Percentiles rank a stretch among this genome's conserved stretches.
Conservation (phyloP, 2,888 invertebrate genomes). For the Erpobdella octoculata region DNA sequence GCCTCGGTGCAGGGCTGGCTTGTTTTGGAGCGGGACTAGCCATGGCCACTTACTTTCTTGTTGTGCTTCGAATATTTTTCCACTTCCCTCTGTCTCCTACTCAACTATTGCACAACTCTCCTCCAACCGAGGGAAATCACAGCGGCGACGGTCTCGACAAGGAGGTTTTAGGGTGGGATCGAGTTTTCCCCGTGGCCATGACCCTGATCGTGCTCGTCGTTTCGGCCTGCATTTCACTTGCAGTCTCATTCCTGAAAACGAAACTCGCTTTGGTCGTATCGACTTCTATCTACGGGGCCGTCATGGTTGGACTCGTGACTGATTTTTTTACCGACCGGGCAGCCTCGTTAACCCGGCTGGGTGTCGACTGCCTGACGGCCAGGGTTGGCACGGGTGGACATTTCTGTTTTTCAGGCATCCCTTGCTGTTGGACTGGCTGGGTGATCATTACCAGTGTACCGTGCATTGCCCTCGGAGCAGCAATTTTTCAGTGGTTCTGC, state of each 20-base stretch:
- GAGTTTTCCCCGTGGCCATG: constrained; percentile 2
- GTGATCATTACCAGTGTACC: neutral
- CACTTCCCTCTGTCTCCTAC: neutral
- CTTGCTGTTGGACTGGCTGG: constrained; percentile 10
- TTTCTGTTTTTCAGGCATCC: neutral
- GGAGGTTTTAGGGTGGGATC: too few relatives aligned
- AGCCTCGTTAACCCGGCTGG: neutral
- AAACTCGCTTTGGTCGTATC: constrained; percentile 11
- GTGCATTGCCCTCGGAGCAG: neutral
- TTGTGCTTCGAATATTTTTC: neutral
- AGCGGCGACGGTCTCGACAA: neutral
- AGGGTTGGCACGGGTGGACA: constrained; percentile 5
- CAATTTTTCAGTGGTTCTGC: constrained; percentile 2
- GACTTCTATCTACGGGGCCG: constrained; percentile 6
- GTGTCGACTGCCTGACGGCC: neutral
- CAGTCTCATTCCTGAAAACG: constrained; percentile 11
- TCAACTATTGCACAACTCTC: neutral
- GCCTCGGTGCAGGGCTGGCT: neutral
- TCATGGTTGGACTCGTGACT: constrained; percentile 3
- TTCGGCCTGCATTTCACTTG: neutral
- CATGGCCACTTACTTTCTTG: neutral
- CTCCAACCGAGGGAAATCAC: neutral
- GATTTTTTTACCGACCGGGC: constrained; percentile 3
- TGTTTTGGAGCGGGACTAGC: neutral
- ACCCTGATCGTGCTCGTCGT: neutral